Conservation (phyloP, 1,140 invertebrate species). For the Papilio machaon region DNA sequence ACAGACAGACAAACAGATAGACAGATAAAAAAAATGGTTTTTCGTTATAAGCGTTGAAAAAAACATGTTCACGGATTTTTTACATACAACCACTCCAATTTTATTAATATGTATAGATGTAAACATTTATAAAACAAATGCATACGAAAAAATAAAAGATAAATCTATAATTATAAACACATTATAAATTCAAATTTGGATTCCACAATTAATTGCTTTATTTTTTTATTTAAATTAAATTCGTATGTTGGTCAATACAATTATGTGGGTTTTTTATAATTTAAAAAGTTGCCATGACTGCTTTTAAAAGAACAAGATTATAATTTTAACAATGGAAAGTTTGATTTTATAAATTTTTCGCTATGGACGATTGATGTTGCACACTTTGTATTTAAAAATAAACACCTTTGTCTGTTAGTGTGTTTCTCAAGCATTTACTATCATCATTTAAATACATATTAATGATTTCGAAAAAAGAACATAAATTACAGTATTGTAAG, state of each 20-base stretch:
- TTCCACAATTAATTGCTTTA: background rate
- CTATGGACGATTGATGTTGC: slow-evolving; percentile 1
- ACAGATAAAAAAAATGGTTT: no score
- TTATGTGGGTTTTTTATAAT: background rate
- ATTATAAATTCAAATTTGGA: background rate
- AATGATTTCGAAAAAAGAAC: background rate
- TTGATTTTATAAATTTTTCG: background rate
- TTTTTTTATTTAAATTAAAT: background rate
- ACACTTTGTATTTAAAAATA: slow-evolving; percentile 56
- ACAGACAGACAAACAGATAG: no score
- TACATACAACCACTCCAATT: no score
- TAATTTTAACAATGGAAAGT: background rate
- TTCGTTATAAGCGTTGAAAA: no score
- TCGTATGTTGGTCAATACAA: background rate
- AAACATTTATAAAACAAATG: background rate
- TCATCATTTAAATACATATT: slow-evolving; percentile 30
- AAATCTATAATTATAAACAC: background rate
- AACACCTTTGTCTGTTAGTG: slow-evolving; percentile 49
- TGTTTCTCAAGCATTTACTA: slow-evolving; percentile 31
- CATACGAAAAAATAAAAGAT: background rate
- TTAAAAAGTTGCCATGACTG: background rate
- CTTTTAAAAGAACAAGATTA: background rate
- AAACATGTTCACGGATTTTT: no score
- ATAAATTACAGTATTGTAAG: no score
- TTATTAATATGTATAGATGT: no score